Evolutionary conservation across 2,888 invertebrate species (phyloP).

Genomic region (Therioaphis trifolii): DNA sequence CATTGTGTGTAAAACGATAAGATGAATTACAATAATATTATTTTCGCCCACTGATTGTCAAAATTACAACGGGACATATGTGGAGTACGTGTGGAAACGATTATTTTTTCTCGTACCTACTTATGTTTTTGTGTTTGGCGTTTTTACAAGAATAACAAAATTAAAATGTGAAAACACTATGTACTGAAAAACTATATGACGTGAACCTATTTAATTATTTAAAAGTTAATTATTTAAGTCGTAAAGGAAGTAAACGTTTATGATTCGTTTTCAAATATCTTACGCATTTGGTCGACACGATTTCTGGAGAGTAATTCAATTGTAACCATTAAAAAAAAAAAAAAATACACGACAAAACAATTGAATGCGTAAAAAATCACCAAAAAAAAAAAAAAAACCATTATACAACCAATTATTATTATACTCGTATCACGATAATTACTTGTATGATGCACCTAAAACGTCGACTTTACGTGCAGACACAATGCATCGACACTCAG

Average conservation of each 20-base stretch:
- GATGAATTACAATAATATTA: slow-evolving; percentile 38
- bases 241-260: slow-evolving; percentile 19
- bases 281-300: neutral
- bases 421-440: too few species aligned
- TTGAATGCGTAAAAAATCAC: neutral
- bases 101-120: neutral
- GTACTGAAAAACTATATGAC: neutral
- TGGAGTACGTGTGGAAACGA: neutral
- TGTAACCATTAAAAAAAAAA: neutral
- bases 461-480: too few species aligned
- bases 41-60: slow-evolving; percentile 41
- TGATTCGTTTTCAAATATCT: neutral
- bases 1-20: slow-evolving; percentile 51
- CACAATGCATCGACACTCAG: too few species aligned
- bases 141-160: neutral
- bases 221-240: neutral
- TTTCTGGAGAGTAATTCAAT: slow-evolving; percentile 22
- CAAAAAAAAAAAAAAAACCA: too few species aligned
- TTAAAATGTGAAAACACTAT: neutral
- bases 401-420: too few species aligned
- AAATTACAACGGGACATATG: slow-evolving; percentile 11
- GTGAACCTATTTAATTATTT: neutral
- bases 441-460: too few species aligned
- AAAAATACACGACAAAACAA: slow-evolving; percentile 4
- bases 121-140: neutral